Evolutionary conservation across 2,797 vertebrate genomes (phyloP).

Genomic region (Alectoris magna): DNA sequence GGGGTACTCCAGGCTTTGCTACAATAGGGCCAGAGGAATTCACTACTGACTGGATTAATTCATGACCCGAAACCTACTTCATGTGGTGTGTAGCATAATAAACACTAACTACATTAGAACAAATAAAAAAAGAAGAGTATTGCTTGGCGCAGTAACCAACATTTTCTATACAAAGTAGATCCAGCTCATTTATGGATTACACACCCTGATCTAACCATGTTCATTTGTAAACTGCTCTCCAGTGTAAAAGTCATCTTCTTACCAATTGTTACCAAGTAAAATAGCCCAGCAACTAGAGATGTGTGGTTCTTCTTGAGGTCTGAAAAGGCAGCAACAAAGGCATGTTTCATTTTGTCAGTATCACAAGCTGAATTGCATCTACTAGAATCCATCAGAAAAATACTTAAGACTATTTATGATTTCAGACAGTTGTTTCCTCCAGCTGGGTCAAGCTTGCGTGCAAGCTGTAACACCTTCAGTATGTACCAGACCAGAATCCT

Average conservation of each 20-base stretch:
- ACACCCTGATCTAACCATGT: background rate
- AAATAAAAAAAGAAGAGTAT: background rate
- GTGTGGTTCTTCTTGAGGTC: background rate
- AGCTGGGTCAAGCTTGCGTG: background rate
- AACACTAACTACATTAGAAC: background rate
- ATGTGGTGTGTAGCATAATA: background rate
- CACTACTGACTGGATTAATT: background rate
- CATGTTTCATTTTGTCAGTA: background rate
- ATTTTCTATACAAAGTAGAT: background rate
- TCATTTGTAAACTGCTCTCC: background rate
- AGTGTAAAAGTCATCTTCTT: background rate
- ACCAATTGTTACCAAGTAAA: background rate
- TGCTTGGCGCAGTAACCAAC: background rate
- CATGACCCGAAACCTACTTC: background rate
- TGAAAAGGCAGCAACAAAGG: slow-evolving; percentile 5
- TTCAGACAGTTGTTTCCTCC: slow-evolving; percentile 8
- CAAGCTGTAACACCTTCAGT: background rate
- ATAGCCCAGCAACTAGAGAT: background rate
- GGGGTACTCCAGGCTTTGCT: background rate
- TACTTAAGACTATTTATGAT: background rate
- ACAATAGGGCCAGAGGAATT: background rate
- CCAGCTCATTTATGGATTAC: background rate
- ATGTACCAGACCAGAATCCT: background rate
- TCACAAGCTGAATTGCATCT: background rate
- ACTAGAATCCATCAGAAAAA: slow-evolving; percentile 1